Evolutionary conservation across 2,797 vertebrate genomes (phyloP), one percentile per base, ranked within the genome.

Genomic region (Brotula barbata): DNA sequence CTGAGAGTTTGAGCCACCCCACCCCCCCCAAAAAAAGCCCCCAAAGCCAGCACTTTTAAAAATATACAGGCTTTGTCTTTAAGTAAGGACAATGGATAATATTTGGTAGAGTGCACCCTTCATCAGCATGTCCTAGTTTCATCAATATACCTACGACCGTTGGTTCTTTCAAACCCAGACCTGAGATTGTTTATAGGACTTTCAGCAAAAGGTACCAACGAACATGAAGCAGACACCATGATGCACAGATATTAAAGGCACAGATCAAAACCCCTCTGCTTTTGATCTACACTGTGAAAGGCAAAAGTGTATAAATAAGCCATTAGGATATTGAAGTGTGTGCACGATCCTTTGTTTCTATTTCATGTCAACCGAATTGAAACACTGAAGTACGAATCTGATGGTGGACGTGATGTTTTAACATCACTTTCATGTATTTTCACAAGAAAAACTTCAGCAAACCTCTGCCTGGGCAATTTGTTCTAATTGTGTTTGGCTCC

Each of bases 111-210:
- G 58, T 15, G 28, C 39, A 52, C 66, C 53, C 36, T 65, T 81
- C 72, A 76, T 74, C 75, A 71, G 50, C 43, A 44, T 71, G 74
- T 62, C 77, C 77, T 60, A 70, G 43, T 84, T 82, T 69, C 56
- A 52, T 50, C 57, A n/a, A n/a, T n/a, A n/a, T 53, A 5, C 51
- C 39, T 45, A 47, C 52, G n/a, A 7, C 59, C 49, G 46, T n/a
- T 49, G 15, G n/a, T 64, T 57, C 46, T 51, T 42, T 21, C 4
- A 21, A 37, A 7, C 20, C 20, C 10, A 9, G 43, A n/a, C 31
- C 19, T 34, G 7, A 15, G 28, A 47, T 21, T 23, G 11, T 21
- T 5, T 4, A 13, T 23, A 25, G 68, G 36, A 21, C 58, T 63
- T 59, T 67, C 19, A 51, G 34, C 46, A 41, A 58, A n/a, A 50